These are phyloP conservation scores for Psilanteris sp. DNA, from an alignment of 1,140 invertebrate species.

Conservation along the genomic window DNA sequence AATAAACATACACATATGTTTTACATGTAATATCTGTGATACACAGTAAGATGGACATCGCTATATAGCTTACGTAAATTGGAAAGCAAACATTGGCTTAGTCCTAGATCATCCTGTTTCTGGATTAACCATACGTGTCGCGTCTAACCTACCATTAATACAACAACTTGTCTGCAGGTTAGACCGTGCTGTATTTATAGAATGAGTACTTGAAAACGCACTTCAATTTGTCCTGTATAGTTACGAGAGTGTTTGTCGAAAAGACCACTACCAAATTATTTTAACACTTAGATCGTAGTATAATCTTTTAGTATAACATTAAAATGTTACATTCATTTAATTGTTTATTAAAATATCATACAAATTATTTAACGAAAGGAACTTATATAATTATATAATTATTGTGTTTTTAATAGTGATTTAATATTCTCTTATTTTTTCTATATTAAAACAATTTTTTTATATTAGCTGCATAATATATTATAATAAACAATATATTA, in stretches of 20 bases:
- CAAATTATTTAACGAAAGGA: no score
- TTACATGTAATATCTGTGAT: slow-evolving; percentile 50
- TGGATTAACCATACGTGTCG: slow-evolving; percentile 73
- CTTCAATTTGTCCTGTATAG: slow-evolving; percentile 33
- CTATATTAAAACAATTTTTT: no score
- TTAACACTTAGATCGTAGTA: not conserved
- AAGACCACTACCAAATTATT: slow-evolving; percentile 16
- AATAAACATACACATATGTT: slow-evolving; percentile 52
- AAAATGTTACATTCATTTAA: no score
- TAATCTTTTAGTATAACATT: no score
- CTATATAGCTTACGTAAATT: slow-evolving; percentile 67
- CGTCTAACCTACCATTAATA: slow-evolving; percentile 77
- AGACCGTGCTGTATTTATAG: slow-evolving; percentile 61
- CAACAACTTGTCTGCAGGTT: slow-evolving; percentile 74
- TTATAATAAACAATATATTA: no score
- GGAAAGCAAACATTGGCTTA: slow-evolving; percentile 65
- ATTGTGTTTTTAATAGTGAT: no score
- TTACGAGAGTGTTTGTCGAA: slow-evolving; percentile 10
- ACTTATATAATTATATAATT: no score
- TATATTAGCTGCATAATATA: no score
- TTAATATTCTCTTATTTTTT: no score
- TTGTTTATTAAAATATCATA: no score
- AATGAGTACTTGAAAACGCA: slow-evolving; percentile 52
- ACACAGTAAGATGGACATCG: slow-evolving; percentile 48
- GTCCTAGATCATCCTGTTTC: slow-evolving; percentile 66